Base-by-base conservation (phyloP, 2,888 invertebrate species). In the Caenorhabditis afra region DNA sequence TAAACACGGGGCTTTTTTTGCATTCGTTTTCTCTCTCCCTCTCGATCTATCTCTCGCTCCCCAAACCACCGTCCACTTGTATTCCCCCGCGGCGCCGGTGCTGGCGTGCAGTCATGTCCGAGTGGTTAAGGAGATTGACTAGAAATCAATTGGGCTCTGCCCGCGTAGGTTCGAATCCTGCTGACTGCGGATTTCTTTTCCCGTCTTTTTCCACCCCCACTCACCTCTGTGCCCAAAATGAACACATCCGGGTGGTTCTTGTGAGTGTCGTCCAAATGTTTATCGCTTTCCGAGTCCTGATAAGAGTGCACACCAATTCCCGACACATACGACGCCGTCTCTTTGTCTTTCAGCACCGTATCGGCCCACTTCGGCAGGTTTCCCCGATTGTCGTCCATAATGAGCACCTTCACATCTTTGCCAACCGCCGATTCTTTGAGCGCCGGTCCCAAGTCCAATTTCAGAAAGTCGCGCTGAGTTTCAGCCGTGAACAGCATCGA, bases 371-470 rank as follows among this genome's bases (percentile, higher is more conserved):
- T 91, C 0, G 94, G 94, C 22, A 91, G 62, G 22, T 88, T 79
- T 5, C 89, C 70, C 55, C 91, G 79, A 52, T 90, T 86, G 82
- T 93, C 96, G 87, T 96, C 96, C 22, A 94, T 91, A 1, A 94
- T 93, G 78, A 96, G 91, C 16, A 96, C 93, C 82, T 94, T 93
- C 0, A 94, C 91, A 73, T 93, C 87, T 10, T 93, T 93, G 84
- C 93, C 93, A 3, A 92, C 90, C 1, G 92, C 92, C 8, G 91
- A 92, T 7, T 93, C 91, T 22, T 59, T 57, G 20, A 96, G 90
- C 0, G 93, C 93, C 0, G 94, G 95, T 0, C 95, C 95, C 23
- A 96, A 92, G 91, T 95, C 92, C n/a, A 93, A 90, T 0, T 91
- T 93, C 1, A 95, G 91, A 93, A 94, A 96, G 62, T 93, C 92